Conservation (phyloP, 2,797 vertebrate species). For the Okamejei kenojei region DNA sequence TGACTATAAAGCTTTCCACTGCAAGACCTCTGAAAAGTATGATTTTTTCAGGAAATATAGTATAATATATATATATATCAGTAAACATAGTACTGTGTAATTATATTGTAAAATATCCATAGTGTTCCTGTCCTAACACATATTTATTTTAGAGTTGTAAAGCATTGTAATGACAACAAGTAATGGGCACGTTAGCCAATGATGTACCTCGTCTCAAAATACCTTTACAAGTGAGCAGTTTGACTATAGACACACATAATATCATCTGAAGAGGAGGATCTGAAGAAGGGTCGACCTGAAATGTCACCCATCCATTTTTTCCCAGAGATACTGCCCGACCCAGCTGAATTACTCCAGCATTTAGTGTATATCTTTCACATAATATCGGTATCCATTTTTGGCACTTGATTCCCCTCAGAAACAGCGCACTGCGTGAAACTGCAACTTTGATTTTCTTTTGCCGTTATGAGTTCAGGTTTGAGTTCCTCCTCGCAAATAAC, state of each 20-base stretch:
- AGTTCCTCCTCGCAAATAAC: neutral
- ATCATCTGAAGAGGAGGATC: no score
- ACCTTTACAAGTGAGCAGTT: neutral
- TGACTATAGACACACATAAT: neutral
- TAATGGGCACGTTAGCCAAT: neutral
- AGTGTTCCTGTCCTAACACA: neutral
- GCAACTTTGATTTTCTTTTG: neutral
- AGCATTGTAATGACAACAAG: neutral
- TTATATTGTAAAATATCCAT: neutral
- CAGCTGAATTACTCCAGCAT: no score
- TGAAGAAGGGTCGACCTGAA: no score
- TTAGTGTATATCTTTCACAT: no score
- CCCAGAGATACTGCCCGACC: no score
- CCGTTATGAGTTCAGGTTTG: neutral
- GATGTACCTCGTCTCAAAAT: neutral
- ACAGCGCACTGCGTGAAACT: no score
- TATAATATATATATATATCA: no score
- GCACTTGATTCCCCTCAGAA: neutral
- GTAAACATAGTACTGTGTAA: no score
- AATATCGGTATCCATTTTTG: neutral
- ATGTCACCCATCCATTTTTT: no score
- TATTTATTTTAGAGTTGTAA: neutral
- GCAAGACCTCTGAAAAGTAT: no score
- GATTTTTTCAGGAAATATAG: no score
- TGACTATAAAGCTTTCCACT: no score